Evolutionary conservation across 2,113 vertebrate genomes (phyloP).

Genomic region (Callaeas wilsoni): DNA sequence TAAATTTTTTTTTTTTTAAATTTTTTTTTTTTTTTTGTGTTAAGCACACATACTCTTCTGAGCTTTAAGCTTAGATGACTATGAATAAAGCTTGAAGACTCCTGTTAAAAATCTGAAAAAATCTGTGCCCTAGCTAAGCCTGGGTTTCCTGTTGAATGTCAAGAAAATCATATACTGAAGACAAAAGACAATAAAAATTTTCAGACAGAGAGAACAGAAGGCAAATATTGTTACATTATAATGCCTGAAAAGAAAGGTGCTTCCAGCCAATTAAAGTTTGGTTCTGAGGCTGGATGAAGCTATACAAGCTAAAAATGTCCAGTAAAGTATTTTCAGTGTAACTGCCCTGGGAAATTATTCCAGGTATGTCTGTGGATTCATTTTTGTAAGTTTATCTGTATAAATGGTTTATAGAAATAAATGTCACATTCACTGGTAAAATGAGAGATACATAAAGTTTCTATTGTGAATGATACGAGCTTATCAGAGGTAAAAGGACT

Average conservation of each 20-base stretch:
- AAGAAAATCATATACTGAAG: background rate
- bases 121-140: background rate
- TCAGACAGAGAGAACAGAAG: background rate
- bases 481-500: constrained; percentile 46
- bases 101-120: background rate
- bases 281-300: background rate
- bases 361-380: background rate
- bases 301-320: background rate
- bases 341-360: background rate
- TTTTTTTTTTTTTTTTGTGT: background rate
- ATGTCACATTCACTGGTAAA: constrained; percentile 22
- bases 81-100: background rate
- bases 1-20: background rate
- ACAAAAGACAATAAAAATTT: background rate
- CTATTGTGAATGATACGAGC: constrained; percentile 16
- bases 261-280: background rate
- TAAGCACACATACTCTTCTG: background rate
- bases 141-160: background rate
- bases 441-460: background rate
- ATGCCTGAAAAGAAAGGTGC: background rate
- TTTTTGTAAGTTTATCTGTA: constrained; percentile 8
- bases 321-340: background rate
- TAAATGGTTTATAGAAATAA: constrained; percentile 24
- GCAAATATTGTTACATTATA: background rate
- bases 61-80: background rate